Percentiles rank a stretch among this genome's conserved stretches.
Conservation (phyloP, 2,888 invertebrate species). For the Clivina fossor region DNA sequence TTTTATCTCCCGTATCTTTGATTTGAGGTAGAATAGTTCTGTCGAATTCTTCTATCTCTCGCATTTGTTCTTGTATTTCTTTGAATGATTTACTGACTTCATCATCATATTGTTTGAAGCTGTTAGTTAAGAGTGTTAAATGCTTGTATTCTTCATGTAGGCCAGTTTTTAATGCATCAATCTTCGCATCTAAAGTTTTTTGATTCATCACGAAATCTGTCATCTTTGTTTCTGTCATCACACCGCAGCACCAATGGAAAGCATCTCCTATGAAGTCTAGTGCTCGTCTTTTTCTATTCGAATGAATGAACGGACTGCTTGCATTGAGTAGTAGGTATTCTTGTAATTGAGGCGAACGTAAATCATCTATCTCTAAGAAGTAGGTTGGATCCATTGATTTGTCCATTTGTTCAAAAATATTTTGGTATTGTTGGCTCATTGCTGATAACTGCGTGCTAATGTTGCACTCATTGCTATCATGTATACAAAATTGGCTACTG, state of each 20-base stretch:
- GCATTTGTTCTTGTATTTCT: not conserved
- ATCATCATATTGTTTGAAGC: not conserved
- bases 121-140: not conserved
- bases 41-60: not conserved
- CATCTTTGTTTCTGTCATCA: conserved; percentile 20
- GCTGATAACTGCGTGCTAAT: not conserved
- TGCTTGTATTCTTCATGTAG: conserved; percentile 5
- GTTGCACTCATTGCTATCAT: not conserved
- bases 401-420: not conserved
- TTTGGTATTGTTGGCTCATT: not conserved
- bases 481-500: not conserved
- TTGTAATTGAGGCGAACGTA: too few relatives aligned
- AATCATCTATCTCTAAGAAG: too few relatives aligned
- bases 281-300: not conserved
- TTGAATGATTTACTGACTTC: not conserved
- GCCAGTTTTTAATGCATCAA: conserved; percentile 5
- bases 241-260: conserved; percentile 30
- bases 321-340: too few relatives aligned
- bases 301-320: too few relatives aligned
- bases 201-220: conserved; percentile 6
- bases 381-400: not conserved
- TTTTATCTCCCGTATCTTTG: not conserved
- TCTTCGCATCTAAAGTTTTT: not conserved
- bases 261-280: conserved; percentile 24
- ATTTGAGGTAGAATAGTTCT: too few relatives aligned